Percentiles rank a stretch among this genome's conserved stretches.
These are phyloP conservation scores for Ciconia nigra DNA, from an alignment of 2,797 vertebrate species.

Conservation along the genomic window DNA sequence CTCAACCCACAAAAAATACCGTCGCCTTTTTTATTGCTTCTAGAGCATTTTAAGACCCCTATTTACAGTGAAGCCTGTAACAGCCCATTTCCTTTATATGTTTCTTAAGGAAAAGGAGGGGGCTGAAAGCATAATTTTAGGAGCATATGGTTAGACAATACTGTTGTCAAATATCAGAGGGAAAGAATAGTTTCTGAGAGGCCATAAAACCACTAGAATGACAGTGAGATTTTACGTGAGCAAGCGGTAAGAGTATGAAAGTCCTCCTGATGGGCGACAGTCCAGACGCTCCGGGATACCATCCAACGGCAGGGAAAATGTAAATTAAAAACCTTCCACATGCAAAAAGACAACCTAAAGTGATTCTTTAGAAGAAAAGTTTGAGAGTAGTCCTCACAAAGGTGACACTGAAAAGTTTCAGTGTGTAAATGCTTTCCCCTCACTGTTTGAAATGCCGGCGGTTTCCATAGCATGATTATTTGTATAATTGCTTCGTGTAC, in stretches of 20 bases:
- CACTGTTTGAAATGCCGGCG: background rate
- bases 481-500: background rate
- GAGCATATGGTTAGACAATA: background rate
- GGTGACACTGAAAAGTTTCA: background rate
- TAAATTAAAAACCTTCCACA: background rate
- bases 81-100: background rate
- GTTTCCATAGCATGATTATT: background rate
- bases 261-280: background rate
- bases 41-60: slow-evolving; percentile 14
- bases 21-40: background rate
- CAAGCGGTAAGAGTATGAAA: background rate
- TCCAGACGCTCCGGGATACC: background rate
- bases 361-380: background rate
- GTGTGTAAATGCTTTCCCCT: background rate
- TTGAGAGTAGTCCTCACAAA: background rate
- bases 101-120: background rate
- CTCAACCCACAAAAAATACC: background rate
- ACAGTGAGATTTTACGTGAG: background rate
- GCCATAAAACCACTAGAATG: slow-evolving; percentile 12
- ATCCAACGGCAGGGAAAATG: background rate
- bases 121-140: background rate
- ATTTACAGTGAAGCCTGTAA: background rate
- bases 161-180: slow-evolving; percentile 9
- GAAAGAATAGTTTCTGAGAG: background rate
- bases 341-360: background rate